A percentile compares a stretch with the other conserved stretches of the same genome.
These are phyloP conservation scores for Trissolcus basalis DNA, from an alignment of 1,140 invertebrate genomes.

Conservation along the genomic window DNA sequence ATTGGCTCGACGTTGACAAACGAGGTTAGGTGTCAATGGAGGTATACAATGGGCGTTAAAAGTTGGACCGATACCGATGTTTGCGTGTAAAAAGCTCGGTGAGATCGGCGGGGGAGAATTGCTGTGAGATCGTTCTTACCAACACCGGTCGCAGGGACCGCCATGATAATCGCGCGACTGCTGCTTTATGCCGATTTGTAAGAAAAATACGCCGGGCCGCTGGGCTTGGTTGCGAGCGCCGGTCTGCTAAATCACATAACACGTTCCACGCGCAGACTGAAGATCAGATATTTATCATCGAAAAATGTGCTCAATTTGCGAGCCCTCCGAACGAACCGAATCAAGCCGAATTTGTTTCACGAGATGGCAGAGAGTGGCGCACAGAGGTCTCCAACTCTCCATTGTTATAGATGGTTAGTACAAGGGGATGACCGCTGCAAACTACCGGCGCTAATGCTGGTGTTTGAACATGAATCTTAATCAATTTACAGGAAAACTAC, in stretches of 20 bases:
- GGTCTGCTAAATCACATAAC: conserved; percentile 57
- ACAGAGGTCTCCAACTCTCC: background rate
- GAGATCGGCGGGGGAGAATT: background rate
- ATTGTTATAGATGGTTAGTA: background rate
- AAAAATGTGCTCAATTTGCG: conserved; percentile 39
- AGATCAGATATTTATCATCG: conserved; percentile 52
- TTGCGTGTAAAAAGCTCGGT: background rate
- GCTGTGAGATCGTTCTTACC: conserved; percentile 62
- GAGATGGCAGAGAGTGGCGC: conserved; percentile 43
- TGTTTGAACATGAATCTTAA: too few species aligned
- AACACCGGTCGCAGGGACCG: conserved; percentile 75
- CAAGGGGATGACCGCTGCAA: too few species aligned
- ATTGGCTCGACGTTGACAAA: conserved; percentile 7
- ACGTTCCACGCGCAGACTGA: conserved; percentile 38
- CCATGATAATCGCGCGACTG: conserved; percentile 68
- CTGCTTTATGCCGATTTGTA: conserved; percentile 44
- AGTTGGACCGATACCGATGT: too few species aligned
- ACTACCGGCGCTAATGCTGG: too few species aligned
- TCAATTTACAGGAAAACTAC: too few species aligned
- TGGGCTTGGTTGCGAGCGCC: conserved; percentile 41
- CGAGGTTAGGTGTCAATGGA: conserved; percentile 32
- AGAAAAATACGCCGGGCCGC: conserved; percentile 41
- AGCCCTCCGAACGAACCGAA: conserved; percentile 45
- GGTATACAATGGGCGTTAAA: background rate
- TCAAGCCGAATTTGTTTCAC: conserved; percentile 57